Percentiles rank a stretch among this genome's conserved stretches.
Conservation (phyloP, 2,888 invertebrate species). For the Gastracanthus pulcherrimus region DNA sequence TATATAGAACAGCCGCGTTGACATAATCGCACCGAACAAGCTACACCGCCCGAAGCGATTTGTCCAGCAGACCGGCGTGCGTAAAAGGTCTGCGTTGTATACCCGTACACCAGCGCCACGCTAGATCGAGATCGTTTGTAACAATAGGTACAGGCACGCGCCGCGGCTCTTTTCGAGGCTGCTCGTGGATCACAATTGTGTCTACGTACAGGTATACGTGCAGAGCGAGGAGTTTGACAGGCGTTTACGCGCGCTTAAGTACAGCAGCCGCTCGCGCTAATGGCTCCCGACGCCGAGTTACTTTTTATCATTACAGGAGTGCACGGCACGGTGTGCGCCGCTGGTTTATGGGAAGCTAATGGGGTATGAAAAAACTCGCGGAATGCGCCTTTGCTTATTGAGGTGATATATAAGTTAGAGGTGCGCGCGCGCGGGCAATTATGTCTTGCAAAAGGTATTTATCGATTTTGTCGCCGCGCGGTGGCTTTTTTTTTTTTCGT, state of each 20-base stretch:
- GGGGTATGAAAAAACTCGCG: slow-evolving; percentile 4
- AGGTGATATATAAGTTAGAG: neutral
- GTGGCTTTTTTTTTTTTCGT: neutral
- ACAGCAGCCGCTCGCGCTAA: slow-evolving; percentile 11
- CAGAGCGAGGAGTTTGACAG: neutral
- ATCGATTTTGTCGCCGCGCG: neutral
- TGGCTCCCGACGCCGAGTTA: neutral
- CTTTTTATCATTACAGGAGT: slow-evolving; percentile 13
- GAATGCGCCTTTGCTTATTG: slow-evolving; percentile 5
- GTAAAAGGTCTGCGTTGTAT: neutral
- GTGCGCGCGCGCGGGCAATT: neutral
- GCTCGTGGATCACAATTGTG: too few relatives aligned
- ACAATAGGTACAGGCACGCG: neutral
- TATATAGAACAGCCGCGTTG: slow-evolving; percentile 23
- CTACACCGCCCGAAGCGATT: neutral
- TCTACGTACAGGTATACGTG: neutral
- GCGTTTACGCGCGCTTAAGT: neutral
- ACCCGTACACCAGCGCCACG: too few relatives aligned
- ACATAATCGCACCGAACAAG: slow-evolving; percentile 19
- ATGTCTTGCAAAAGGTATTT: slow-evolving; percentile 7
- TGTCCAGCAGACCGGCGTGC: neutral
- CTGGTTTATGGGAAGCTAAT: slow-evolving; percentile 39
- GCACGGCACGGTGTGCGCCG: neutral
- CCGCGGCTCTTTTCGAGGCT: neutral
- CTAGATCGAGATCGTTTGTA: slow-evolving; percentile 25